phyloP scores from a whole-genome alignment of 2,113 vertebrate genomes.

The Dasyprocta punctata region DNA sequence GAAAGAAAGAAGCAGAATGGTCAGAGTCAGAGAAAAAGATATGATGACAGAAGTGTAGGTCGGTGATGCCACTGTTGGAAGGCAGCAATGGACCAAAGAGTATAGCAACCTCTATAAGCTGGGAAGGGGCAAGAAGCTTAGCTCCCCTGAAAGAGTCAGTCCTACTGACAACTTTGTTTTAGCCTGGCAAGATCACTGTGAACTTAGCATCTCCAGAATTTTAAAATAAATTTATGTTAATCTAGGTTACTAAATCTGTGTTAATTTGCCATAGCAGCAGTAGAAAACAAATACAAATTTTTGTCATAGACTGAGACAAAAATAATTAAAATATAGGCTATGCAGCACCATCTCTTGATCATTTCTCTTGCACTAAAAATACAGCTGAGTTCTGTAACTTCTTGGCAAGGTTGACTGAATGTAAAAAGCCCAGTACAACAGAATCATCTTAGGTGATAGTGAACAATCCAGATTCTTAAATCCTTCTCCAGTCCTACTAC shows the following conservation, averaged over 20 bases:
- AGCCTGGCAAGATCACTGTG: background rate
- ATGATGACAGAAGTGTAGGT: background rate
- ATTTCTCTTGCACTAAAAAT: background rate
- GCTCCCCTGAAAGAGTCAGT: background rate
- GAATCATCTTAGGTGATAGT: background rate
- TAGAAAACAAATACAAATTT: slow-evolving; percentile 26
- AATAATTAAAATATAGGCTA: slow-evolving; percentile 13
- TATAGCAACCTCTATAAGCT: background rate
- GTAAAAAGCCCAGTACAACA: background rate
- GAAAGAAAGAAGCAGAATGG: background rate
- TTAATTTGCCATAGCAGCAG: background rate
- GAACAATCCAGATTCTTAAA: slow-evolving; percentile 15
- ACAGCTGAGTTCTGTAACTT: slow-evolving; percentile 35
- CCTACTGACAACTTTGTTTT: background rate
- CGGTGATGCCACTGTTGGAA: background rate
- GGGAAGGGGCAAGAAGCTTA: background rate
- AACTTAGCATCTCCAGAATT: background rate
- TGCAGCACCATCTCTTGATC: background rate
- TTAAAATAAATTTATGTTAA: background rate
- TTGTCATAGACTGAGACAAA: background rate
- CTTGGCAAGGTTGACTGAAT: background rate
- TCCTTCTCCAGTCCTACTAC: background rate
- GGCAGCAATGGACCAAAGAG: background rate
- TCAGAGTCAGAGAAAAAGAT: background rate
- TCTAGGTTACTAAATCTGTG: slow-evolving; percentile 21